A percentile compares a stretch with the other conserved stretches of the same genome.
Evolutionary conservation across 2,797 vertebrate genomes (phyloP).

Genomic region (Enteromius radiatus): DNA sequence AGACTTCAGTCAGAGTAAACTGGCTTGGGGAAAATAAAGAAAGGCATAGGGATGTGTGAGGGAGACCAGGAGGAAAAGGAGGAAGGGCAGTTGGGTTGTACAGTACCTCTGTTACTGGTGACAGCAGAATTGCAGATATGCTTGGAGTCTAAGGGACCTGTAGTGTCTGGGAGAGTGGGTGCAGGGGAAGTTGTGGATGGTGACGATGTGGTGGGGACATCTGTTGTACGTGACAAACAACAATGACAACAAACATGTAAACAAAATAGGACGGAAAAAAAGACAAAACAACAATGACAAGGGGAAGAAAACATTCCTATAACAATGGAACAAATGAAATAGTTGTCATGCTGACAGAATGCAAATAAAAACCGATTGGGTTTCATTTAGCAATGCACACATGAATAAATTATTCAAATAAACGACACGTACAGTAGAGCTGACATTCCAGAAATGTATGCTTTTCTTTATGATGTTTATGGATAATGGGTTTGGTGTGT

Average conservation of each 20-base stretch:
- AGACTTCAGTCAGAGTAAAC: constrained; percentile 10
- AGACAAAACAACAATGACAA: constrained; percentile 56
- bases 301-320: constrained; percentile 48
- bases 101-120: constrained; percentile 93
- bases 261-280: constrained; percentile 64
- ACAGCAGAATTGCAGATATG: constrained; percentile 85
- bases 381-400: constrained; percentile 26
- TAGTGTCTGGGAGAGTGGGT: constrained; percentile 93
- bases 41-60: neutral
- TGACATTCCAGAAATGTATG: constrained; percentile 13
- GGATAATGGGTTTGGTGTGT: constrained; percentile 29
- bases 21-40: neutral
- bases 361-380: constrained; percentile 47
- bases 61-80: constrained; percentile 46
- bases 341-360: constrained; percentile 33
- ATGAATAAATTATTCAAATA: constrained; percentile 36
- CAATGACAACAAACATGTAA: constrained; percentile 74
- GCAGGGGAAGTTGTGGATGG: constrained; percentile 93
- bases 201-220: constrained; percentile 92
- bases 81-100: constrained; percentile 72
- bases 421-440: neutral
- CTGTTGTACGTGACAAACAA: constrained; percentile 90
- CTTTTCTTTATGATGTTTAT: constrained; percentile 27
- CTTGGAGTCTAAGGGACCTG: constrained; percentile 90
- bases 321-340: constrained; percentile 56